These are phyloP conservation scores for Drosophila kohkoa DNA, from an alignment of 1,140 invertebrate genomes.

Conservation along the genomic window DNA sequence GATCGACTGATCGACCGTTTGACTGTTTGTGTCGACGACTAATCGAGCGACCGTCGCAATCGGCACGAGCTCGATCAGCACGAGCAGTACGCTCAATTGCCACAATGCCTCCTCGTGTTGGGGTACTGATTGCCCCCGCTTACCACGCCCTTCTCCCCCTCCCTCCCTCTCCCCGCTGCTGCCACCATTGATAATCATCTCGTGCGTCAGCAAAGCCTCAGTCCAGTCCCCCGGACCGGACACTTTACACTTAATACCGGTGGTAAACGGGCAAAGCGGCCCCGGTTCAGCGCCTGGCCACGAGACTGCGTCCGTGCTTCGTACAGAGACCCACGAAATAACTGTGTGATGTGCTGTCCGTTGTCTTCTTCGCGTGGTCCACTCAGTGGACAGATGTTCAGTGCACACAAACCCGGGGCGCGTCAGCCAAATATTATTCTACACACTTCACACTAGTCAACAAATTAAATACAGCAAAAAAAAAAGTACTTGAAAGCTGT, in stretches of 20 bases:
- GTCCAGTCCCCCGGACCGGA: conserved; percentile 21
- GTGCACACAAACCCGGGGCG: neutral
- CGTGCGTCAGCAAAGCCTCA: conserved; percentile 75
- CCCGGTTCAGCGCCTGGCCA: neutral
- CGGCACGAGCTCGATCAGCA: conserved; percentile 60
- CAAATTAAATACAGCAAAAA: neutral
- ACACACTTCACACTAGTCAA: conserved; percentile 1
- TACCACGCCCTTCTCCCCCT: conserved; percentile 3
- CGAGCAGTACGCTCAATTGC: conserved; percentile 78
- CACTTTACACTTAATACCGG: conserved; percentile 57
- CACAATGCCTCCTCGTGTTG: conserved; percentile 68
- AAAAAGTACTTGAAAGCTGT: neutral
- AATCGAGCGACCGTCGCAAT: conserved; percentile 47
- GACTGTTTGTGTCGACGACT: conserved; percentile 14
- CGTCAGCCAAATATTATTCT: conserved; percentile 4
- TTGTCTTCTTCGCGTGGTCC: conserved; percentile 8
- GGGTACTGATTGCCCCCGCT: conserved; percentile 62
- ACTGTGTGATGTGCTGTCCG: conserved; percentile 32
- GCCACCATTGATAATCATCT: conserved; percentile 70
- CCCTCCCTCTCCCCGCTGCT: neutral
- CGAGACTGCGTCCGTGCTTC: neutral
- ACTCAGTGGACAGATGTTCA: conserved; percentile 17
- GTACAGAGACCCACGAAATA: conserved; percentile 49
- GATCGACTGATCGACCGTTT: neutral
- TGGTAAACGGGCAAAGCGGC: conserved; percentile 6